A percentile compares a stretch with the other conserved stretches of the same genome.
phyloP scores from a whole-genome alignment of 2,113 vertebrate genomes.

The Laterallus jamaicensis region DNA sequence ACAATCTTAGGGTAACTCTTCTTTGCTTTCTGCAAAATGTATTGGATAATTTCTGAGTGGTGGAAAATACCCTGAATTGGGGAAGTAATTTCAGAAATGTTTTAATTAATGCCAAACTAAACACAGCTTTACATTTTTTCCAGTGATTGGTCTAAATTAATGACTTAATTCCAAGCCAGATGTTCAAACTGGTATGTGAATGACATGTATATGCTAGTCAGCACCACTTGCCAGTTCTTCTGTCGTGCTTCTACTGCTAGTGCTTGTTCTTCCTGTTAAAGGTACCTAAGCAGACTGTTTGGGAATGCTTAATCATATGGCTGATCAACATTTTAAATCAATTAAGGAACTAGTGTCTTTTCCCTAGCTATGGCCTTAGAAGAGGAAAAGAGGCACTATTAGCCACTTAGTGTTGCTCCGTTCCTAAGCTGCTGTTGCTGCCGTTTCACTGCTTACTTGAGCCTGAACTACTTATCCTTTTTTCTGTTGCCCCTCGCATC shows the following conservation, averaged over 20 bases:
- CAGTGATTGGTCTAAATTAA: constrained; percentile 45
- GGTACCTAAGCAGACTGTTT: background rate
- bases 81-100: background rate
- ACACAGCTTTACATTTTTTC: constrained; percentile 45
- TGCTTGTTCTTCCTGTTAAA: constrained; percentile 19
- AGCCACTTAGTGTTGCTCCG: background rate
- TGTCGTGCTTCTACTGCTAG: constrained; percentile 6
- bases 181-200: constrained; percentile 41
- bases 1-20: background rate
- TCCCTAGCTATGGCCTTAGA: background rate
- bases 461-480: background rate
- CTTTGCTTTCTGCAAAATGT: background rate
- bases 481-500: background rate
- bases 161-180: constrained; percentile 49
- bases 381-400: background rate
- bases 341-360: background rate
- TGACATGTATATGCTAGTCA: constrained; percentile 18
- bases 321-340: background rate
- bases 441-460: constrained; percentile 9
- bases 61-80: background rate
- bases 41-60: background rate
- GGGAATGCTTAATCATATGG: background rate
- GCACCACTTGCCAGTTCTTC: constrained; percentile 40
- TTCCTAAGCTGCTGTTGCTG: background rate
- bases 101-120: constrained; percentile 40